Conservation (phyloP, 2,888 invertebrate genomes). For the Carabus problematicus region DNA sequence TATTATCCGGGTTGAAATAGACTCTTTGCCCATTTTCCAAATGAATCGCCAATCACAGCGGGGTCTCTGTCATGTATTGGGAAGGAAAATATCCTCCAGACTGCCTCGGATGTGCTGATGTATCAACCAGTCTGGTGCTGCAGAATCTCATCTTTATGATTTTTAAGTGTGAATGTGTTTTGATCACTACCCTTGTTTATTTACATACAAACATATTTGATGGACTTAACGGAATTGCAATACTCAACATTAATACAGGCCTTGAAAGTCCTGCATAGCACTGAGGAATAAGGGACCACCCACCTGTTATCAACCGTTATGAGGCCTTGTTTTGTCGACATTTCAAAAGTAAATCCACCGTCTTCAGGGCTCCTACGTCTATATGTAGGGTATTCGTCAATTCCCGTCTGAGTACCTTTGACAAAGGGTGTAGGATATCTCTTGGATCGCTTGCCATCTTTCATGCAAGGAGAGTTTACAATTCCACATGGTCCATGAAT, state of each 20-base stretch:
- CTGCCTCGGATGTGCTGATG: slow-evolving; percentile 49
- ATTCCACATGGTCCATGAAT: slow-evolving; percentile 54
- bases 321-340: slow-evolving; percentile 31
- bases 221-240: slow-evolving; percentile 55
- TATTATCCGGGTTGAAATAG: slow-evolving; percentile 10
- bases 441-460: slow-evolving; percentile 48
- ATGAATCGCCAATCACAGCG: slow-evolving; percentile 49
- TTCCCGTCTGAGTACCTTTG: slow-evolving; percentile 46
- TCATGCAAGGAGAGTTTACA: slow-evolving; percentile 48
- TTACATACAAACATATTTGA: slow-evolving; percentile 56
- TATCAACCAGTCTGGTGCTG: slow-evolving; percentile 49
- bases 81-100: slow-evolving; percentile 46
- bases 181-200: slow-evolving; percentile 48
- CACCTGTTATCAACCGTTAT: slow-evolving; percentile 52
- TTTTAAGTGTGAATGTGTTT: slow-evolving; percentile 18
- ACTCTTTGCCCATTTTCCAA: slow-evolving; percentile 45
- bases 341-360: slow-evolving; percentile 11
- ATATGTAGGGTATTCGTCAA: slow-evolving; percentile 50
- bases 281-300: slow-evolving; percentile 53
- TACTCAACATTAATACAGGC: slow-evolving; percentile 53
- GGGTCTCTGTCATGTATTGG: slow-evolving; percentile 49
- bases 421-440: slow-evolving; percentile 46
- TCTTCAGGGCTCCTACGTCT: slow-evolving; percentile 35
- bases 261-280: slow-evolving; percentile 47
- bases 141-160: slow-evolving; percentile 48